Base-by-base conservation (phyloP, 2,888 invertebrate genomes). In the Girardia tigrina region DNA sequence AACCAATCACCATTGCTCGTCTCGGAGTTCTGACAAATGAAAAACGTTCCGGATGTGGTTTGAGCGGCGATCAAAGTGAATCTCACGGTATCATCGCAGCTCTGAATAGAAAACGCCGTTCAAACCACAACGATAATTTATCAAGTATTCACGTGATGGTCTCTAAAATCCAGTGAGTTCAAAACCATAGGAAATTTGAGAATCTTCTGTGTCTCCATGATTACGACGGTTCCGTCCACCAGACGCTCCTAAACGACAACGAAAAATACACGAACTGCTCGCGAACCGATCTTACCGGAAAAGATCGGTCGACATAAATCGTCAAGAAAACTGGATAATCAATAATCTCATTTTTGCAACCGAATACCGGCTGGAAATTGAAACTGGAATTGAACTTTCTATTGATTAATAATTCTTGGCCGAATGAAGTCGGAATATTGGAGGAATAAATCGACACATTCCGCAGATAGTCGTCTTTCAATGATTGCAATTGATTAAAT, bases 21-120 rank as follows among this genome's bases (percentile, higher is more conserved):
- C 23, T 56, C 56, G n/a, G 23, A 6, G n/a, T 4, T 56, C 23
- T 56, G 56, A 4, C 56, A 23, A 56, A 56, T 56, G n/a, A 12
- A 56, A 56, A 56, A 56, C 56, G n/a, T 56, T n/a, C 56, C 56
- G n/a, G 6, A 20, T 56, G 56, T 56, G n/a, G 20, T 56, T 56
- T 56, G 56, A 6, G n/a, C 56, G 4, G 56, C 56, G 23, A 56
- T 56, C 56, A 56, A 56, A 20, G 23, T 23, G n/a, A 56, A 56
- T 56, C 23, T 56, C 56, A 56, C 23, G 56, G n/a, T 23, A 20
- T 56, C 56, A n/a, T 56, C 56, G n/a, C n/a, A 56, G 23, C 20
- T 56, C 56, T 56, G 23, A 16, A 56, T 36, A n/a, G n/a, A n/a
- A n/a, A n/a, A n/a, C n/a, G n/a, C n/a, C n/a, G n/a, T n/a, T n/a